Conservation (phyloP, 92 coral and sea anemone species). For the Porites evermanni region DNA sequence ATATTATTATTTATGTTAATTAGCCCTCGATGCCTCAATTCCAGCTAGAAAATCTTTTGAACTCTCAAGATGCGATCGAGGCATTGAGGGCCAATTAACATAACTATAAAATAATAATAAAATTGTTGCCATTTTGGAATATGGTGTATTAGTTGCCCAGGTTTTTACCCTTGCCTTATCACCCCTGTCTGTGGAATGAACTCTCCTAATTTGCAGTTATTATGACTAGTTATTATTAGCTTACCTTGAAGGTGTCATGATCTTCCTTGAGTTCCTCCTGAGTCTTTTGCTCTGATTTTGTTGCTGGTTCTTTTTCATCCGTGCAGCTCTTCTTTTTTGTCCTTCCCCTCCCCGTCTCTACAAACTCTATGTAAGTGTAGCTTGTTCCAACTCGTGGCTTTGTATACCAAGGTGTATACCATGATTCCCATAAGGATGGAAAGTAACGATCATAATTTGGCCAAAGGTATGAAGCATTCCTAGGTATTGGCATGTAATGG, state of each 20-base stretch:
- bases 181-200: too few relatives aligned
- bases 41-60: too few relatives aligned
- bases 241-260: conserved; percentile 35
- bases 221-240: too few relatives aligned
- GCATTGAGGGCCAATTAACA: too few relatives aligned
- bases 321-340: background rate
- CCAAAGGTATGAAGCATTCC: conserved; percentile 31
- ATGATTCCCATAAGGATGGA: conserved; percentile 40
- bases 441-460: conserved; percentile 11
- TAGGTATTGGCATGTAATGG: background rate
- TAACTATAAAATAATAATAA: too few relatives aligned
- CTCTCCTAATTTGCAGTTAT: too few relatives aligned
- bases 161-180: too few relatives aligned
- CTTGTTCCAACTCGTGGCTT: conserved; percentile 22
- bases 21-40: too few relatives aligned
- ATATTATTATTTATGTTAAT: too few relatives aligned
- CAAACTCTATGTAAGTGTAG: conserved; percentile 34
- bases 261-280: conserved; percentile 46
- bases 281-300: background rate
- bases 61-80: too few relatives aligned
- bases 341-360: conserved; percentile 18
- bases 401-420: conserved; percentile 22
- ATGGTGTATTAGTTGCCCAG: too few relatives aligned
- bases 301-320: background rate
- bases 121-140: too few relatives aligned